These are phyloP conservation scores for Cherax quadricarinatus DNA, from an alignment of 1,140 invertebrate genomes.

Conservation along the genomic window DNA sequence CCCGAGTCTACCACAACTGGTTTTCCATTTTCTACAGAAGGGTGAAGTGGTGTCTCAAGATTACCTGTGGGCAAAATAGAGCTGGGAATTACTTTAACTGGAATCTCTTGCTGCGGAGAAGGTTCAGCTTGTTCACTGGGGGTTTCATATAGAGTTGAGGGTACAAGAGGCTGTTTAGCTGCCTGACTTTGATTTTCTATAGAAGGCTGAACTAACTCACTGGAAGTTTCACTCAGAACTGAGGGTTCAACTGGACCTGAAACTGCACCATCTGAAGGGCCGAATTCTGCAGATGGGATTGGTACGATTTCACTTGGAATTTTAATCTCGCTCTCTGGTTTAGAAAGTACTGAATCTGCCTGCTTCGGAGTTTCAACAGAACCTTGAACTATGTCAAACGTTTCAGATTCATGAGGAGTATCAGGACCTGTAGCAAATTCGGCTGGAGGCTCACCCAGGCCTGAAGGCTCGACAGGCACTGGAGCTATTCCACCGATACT, in stretches of 20 bases:
- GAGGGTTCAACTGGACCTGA: neutral
- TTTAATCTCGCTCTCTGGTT: too few species aligned
- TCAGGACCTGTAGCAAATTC: neutral
- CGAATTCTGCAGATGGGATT: too few species aligned
- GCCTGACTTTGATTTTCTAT: neutral
- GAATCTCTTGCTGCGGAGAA: neutral
- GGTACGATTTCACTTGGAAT: too few species aligned
- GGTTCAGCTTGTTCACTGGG: neutral
- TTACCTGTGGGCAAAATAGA: neutral
- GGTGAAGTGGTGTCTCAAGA: neutral
- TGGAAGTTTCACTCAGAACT: neutral
- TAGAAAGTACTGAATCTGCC: neutral
- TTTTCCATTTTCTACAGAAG: neutral
- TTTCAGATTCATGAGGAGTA: neutral
- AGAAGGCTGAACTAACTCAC: neutral
- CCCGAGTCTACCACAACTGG: neutral
- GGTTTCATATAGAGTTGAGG: slow-evolving; percentile 1
- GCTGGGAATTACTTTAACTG: neutral
- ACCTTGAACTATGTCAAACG: neutral
- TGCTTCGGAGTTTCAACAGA: neutral
- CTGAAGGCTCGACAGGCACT: neutral
- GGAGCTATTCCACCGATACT: neutral
- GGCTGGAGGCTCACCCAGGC: neutral
- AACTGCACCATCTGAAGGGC: neutral
- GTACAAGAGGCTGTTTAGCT: neutral